phyloP scores from a whole-genome alignment of 2,797 vertebrate genomes.

The Kryptolebias ocellatus region DNA sequence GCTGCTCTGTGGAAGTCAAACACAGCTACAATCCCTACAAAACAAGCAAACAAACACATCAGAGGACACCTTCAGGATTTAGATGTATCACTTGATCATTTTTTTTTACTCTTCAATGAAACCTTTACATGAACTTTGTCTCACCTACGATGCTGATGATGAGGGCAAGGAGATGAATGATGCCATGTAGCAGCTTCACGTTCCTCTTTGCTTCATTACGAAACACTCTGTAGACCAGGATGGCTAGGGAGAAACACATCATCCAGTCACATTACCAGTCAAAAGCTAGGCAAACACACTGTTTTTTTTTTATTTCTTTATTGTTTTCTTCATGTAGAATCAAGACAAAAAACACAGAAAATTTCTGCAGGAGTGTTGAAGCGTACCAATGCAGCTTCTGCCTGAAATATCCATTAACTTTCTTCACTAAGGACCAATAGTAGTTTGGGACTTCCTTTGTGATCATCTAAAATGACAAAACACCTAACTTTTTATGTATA shows the following conservation, averaged over 20 bases:
- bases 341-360: too few species aligned
- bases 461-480: too few species aligned
- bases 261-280: too few species aligned
- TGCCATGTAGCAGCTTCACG: slow-evolving; percentile 88
- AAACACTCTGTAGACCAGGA: slow-evolving; percentile 94
- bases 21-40: slow-evolving; percentile 87
- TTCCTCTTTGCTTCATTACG: slow-evolving; percentile 87
- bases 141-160: slow-evolving; percentile 88
- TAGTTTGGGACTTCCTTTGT: too few species aligned
- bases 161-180: slow-evolving; percentile 88
- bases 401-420: too few species aligned
- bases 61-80: neutral
- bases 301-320: neutral
- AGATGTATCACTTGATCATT: too few species aligned
- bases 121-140: neutral
- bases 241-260: slow-evolving; percentile 75
- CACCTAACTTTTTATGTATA: too few species aligned
- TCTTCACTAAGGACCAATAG: too few species aligned
- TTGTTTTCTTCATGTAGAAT: neutral
- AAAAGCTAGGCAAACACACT: too few species aligned
- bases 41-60: slow-evolving; percentile 8
- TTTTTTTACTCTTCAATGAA: too few species aligned
- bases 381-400: too few species aligned
- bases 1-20: slow-evolving; percentile 86
- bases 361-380: too few species aligned